A percentile compares a stretch with the other conserved stretches of the same genome.
These are phyloP conservation scores for Dryococelus australis DNA, from an alignment of 2,888 invertebrate species.

Conservation along the genomic window DNA sequence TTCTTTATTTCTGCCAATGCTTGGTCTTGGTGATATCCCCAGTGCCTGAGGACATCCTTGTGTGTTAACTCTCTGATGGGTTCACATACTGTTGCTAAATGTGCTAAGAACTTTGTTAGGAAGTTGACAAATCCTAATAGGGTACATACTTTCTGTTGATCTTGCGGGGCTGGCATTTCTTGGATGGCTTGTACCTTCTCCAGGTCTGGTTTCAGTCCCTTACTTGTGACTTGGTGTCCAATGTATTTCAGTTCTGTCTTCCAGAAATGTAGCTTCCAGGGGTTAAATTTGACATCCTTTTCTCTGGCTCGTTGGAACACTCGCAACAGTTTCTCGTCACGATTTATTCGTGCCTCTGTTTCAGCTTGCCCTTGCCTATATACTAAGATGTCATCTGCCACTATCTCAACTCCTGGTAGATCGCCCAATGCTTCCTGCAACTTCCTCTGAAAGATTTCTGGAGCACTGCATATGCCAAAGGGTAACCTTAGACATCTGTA, in stretches of 20 bases:
- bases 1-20: not conserved
- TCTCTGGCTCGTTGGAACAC: not conserved
- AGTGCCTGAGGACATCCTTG: not conserved
- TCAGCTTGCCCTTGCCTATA: not conserved
- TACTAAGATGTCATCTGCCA: conserved; percentile 6
- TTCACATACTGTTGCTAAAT: not conserved
- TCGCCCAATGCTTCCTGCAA: not conserved
- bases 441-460: not conserved
- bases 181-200: not conserved
- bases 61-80: not conserved
- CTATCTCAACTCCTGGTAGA: not conserved
- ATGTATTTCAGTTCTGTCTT: not conserved
- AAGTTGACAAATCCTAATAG: not conserved
- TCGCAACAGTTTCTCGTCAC: not conserved
- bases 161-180: not conserved
- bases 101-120: too few relatives aligned
- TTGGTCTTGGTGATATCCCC: not conserved
- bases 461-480: not conserved
- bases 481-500: not conserved
- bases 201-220: not conserved
- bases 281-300: not conserved
- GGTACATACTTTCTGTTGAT: not conserved
- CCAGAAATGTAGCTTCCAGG: not conserved
- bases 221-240: not conserved
- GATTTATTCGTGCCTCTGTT: not conserved